phyloP scores from a whole-genome alignment of 2,888 invertebrate genomes.

The Epinotia demarniana region DNA sequence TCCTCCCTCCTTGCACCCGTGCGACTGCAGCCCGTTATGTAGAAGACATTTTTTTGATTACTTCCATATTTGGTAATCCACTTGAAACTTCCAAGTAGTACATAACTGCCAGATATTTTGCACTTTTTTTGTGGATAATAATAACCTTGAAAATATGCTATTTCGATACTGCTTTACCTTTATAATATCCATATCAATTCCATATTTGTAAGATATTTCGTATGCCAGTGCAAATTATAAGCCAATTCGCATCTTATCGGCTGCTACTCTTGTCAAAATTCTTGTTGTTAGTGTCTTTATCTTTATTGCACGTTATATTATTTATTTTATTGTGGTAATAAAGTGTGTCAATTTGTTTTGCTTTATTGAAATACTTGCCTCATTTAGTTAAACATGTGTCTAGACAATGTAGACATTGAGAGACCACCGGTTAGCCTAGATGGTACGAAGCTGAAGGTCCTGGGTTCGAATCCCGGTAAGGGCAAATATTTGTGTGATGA shows the following conservation, averaged over 20 bases:
- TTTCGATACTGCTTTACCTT: conserved; percentile 13
- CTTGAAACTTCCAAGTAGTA: conserved; percentile 1
- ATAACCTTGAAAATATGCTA: conserved; percentile 6
- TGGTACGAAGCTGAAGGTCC: no score
- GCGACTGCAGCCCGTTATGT: not conserved
- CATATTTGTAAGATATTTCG: conserved; percentile 14
- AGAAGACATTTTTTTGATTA: conserved; percentile 27
- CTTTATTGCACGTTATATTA: conserved; percentile 26
- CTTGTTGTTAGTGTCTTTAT: conserved; percentile 18
- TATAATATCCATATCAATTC: not conserved
- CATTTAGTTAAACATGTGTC: conserved; percentile 4
- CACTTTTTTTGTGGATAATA: not conserved
- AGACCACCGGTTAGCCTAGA: not conserved
- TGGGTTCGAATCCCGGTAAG: no score
- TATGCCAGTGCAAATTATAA: conserved; percentile 14
- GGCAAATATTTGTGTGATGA: no score
- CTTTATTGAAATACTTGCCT: not conserved
- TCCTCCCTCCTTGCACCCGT: not conserved
- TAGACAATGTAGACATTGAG: not conserved
- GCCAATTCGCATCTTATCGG: conserved; percentile 22
- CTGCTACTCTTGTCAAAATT: conserved; percentile 20
- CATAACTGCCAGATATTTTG: not conserved
- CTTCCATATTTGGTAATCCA: conserved; percentile 11
- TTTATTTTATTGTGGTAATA: conserved; percentile 31
- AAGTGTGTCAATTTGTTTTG: conserved; percentile 23